Percentiles rank a stretch among this genome's conserved stretches.
phyloP scores from a whole-genome alignment of 2,888 invertebrate genomes.

The Rhagonycha lutea region DNA sequence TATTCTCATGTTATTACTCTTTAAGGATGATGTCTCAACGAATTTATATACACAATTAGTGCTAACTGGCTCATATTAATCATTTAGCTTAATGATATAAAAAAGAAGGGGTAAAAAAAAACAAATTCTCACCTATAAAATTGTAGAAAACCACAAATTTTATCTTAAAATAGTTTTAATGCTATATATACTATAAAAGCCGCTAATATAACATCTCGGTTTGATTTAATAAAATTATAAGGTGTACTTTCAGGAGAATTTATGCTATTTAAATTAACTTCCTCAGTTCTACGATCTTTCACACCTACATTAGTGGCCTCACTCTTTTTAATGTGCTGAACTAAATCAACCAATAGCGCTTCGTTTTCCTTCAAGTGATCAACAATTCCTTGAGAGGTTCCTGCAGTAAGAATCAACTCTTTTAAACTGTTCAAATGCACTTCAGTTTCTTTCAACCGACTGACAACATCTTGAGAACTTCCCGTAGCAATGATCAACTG shows the following conservation, averaged over 20 bases:
- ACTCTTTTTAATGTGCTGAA: not conserved
- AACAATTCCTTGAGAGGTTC: not conserved
- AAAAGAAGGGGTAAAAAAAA: not conserved
- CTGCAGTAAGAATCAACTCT: not conserved
- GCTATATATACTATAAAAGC: not conserved
- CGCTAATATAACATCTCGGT: not conserved
- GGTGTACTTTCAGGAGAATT: not conserved
- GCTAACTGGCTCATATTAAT: too few relatives aligned
- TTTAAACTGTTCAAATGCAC: conserved; percentile 6
- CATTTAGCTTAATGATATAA: too few relatives aligned
- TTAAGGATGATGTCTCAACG: too few relatives aligned
- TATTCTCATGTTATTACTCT: too few relatives aligned
- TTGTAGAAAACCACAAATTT: not conserved
- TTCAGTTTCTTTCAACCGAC: conserved; percentile 11
- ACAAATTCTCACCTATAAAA: not conserved
- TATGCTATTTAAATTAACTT: not conserved
- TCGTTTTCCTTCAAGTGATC: conserved; percentile 9
- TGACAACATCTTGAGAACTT: not conserved
- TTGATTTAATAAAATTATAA: not conserved
- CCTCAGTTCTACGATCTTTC: not conserved
- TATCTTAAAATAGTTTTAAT: not conserved
- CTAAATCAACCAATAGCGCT: conserved; percentile 4
- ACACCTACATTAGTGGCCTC: not conserved
- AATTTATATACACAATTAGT: too few relatives aligned
- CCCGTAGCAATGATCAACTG: not conserved